A percentile compares a stretch with the other conserved stretches of the same genome.
Evolutionary conservation across 2,888 invertebrate genomes (phyloP).

Genomic region (Philonicus albiceps): DNA sequence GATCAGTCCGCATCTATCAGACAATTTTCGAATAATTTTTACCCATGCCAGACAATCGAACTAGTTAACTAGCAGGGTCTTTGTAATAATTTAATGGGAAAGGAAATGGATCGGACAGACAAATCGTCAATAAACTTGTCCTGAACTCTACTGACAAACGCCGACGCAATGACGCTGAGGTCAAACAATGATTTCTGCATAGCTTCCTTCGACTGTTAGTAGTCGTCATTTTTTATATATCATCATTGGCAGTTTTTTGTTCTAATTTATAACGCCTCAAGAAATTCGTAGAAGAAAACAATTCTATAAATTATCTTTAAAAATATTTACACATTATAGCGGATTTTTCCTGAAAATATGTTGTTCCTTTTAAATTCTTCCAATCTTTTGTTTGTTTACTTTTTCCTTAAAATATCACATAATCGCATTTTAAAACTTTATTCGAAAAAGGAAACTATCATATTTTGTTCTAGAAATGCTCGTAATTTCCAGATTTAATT

Average conservation of each 20-base stretch:
- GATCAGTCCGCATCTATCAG: not conserved
- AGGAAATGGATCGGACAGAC: not conserved
- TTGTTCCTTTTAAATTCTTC: too few species aligned
- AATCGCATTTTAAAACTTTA: too few species aligned
- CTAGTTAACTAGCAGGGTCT: not conserved
- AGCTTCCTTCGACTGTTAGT: not conserved
- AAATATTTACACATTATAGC: not conserved
- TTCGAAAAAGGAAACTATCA: too few species aligned
- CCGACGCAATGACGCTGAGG: not conserved
- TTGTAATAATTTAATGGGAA: not conserved
- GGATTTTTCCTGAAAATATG: not conserved
- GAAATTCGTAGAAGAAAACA: not conserved
- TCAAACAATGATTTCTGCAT: not conserved
- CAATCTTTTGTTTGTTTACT: too few species aligned
- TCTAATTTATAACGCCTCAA: not conserved
- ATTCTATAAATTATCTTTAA: not conserved
- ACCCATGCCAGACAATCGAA: not conserved
- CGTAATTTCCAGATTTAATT: too few species aligned
- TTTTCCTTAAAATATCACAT: too few species aligned
- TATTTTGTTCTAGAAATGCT: too few species aligned
- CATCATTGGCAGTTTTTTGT: not conserved
- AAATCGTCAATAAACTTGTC: not conserved
- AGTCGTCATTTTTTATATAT: not conserved
- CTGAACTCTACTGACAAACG: not conserved
- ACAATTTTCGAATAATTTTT: not conserved